phyloP scores from a whole-genome alignment of 2,888 invertebrate species.

The Zeuzera pyrina region DNA sequence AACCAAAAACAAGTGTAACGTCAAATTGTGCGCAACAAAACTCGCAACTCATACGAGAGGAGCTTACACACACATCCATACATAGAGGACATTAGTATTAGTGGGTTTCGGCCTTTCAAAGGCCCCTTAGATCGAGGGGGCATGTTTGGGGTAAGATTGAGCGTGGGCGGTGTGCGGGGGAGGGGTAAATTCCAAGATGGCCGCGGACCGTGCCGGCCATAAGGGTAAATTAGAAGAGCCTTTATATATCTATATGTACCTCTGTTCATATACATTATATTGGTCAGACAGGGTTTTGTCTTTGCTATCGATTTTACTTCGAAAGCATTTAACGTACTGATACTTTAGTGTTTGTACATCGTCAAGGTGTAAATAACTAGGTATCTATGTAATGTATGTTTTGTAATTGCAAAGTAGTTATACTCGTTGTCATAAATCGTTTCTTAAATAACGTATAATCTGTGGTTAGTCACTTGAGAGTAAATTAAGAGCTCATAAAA shows the following conservation, averaged over 20 bases:
- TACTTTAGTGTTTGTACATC: no score
- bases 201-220: constrained; percentile 67
- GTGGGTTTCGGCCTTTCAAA: constrained; percentile 68
- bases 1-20: no score
- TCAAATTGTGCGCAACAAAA: no score
- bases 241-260: constrained; percentile 57
- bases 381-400: no score
- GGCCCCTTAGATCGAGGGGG: constrained; percentile 68
- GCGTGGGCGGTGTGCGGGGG: constrained; percentile 49
- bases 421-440: no score
- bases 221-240: constrained; percentile 67
- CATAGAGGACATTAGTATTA: constrained; percentile 69
- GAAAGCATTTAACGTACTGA: no score
- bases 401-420: no score
- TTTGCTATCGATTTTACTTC: constrained; percentile 44
- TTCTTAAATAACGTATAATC: no score
- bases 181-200: constrained; percentile 63
- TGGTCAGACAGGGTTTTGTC: constrained; percentile 48
- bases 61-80: constrained; percentile 23
- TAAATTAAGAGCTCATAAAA: no score
- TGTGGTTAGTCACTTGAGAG: no score
- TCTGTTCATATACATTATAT: constrained; percentile 46
- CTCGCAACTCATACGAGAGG: constrained; percentile 22
- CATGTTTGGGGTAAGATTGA: constrained; percentile 65
- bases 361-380: no score